These are phyloP conservation scores for Solenodon paradoxus DNA, from an alignment of 2,113 vertebrate genomes.

Conservation along the genomic window DNA sequence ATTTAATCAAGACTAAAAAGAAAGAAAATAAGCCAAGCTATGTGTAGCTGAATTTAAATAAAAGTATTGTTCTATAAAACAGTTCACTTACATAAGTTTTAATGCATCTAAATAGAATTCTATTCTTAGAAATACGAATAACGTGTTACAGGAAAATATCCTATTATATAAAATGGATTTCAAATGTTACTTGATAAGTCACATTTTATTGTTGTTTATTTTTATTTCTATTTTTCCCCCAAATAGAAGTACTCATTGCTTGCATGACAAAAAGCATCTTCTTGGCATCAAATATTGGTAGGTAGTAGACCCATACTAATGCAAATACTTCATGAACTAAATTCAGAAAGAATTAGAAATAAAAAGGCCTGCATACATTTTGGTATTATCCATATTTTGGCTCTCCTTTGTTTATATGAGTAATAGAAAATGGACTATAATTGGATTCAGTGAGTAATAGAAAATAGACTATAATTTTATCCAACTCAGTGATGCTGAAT, in stretches of 20 bases:
- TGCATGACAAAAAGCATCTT: neutral
- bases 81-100: neutral
- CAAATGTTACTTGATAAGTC: neutral
- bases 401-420: slow-evolving; percentile 59
- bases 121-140: neutral
- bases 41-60: neutral
- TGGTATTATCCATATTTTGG: neutral
- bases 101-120: neutral
- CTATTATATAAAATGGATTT: neutral
- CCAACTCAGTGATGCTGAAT: slow-evolving; percentile 18
- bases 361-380: neutral
- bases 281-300: neutral
- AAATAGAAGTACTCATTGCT: neutral
- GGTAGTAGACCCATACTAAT: neutral
- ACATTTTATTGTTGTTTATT: neutral
- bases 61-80: neutral
- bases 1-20: neutral
- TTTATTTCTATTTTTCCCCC: neutral
- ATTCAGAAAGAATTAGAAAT: neutral
- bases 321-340: neutral
- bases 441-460: neutral
- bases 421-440: slow-evolving; percentile 35
- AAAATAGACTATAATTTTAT: no score
- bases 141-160: neutral
- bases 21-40: neutral